Evolutionary conservation across 2,888 invertebrate species (phyloP), one percentile per base, ranked within the genome.

Genomic region (Dione juno): DNA sequence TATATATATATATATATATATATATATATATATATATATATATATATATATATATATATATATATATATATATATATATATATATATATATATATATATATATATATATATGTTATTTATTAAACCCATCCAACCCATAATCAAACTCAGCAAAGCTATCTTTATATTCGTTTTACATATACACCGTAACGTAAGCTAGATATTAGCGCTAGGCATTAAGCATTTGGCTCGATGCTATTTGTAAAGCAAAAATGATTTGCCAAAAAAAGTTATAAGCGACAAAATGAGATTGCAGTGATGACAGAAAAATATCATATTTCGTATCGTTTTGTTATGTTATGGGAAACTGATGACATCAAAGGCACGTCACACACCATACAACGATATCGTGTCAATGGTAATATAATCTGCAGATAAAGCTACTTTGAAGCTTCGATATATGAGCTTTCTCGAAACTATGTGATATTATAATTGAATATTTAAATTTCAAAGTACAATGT

Each of bases 261-360:
- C 19, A 3, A n/a, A 48, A 40, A 63, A 71, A 58, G 66, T 67
- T 66, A 69, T 71, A 73, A 71, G 53, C 43, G 64, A n/a, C 14
- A 40, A 50, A 54, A 50, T 68, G 68, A 67, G 59, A 71, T 66
- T 58, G 19, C 50, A 54, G 57, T 52, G 68, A 71, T 58, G 71
- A 69, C 58, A 63, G 72, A 54, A 67, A 61, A 48, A 73, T 66
- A 71, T 64, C 68, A 68, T 28, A 63, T 69, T 67, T 57, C 63
- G 66, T 40, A 19, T 53, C 69, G 58, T 71, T 66, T 58, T 19
- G 68, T 64, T 64, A 71, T 71, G 68, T 73, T 70, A 73, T 73
- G 71, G 68, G 61, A 68, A 69, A 64, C 66, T 69, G 68, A 73
- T 73, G 66, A 66, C 71, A 70, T 54, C 53, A 50, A 52, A 52